Evolutionary conservation across 2,113 vertebrate species (phyloP), one percentile per base, ranked within the genome.

Genomic region (Chlamydotis undulata): DNA sequence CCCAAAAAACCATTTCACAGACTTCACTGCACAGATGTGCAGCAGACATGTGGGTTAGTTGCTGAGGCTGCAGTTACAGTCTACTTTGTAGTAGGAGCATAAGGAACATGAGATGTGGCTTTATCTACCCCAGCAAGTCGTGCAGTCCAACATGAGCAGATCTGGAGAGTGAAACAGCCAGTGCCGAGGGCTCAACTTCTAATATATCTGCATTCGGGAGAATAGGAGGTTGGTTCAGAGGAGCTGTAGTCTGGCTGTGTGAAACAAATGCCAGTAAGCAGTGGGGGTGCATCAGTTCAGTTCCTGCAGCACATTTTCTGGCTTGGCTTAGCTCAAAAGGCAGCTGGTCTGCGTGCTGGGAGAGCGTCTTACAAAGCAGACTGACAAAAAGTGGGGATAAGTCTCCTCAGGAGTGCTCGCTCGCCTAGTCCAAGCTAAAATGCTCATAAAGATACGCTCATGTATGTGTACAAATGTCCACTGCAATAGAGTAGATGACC

Each of bases 31-130:
- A 63, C 89, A 95, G 89, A 95, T 95, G 95, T 96, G 89, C 79
- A 85, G 67, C 95, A 96, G 94, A 96, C 85, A 14, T 70, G 39
- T 14, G 73, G 31, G 37, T 69, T 92, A 71, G 45, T 41, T 96
- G 96, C 92, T 87, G 94, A 93, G 93, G 74, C 83, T 95, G 94
- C 94, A 94, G 78, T 95, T 94, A 85, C 23, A 84, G 47, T 29
- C 61, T 75, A 90, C 90, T 94, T 93, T 94, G 90, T 94, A 91
- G 81, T 55, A 31, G 67, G 52, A 65, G 81, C 70, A 31, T 14
- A 59, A 89, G 55, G 76, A 97, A 59, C 65, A 82, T 10, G 68
- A 39, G 22, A 43, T 64, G 82, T 69, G 84, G 45, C 63, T 94
- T 18, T 14, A 65, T 69, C 53, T 57, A 41, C 22, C 41, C 67